These are phyloP conservation scores for Chymomyza fuscimana DNA, from an alignment of 2,888 invertebrate genomes.

Conservation along the genomic window DNA sequence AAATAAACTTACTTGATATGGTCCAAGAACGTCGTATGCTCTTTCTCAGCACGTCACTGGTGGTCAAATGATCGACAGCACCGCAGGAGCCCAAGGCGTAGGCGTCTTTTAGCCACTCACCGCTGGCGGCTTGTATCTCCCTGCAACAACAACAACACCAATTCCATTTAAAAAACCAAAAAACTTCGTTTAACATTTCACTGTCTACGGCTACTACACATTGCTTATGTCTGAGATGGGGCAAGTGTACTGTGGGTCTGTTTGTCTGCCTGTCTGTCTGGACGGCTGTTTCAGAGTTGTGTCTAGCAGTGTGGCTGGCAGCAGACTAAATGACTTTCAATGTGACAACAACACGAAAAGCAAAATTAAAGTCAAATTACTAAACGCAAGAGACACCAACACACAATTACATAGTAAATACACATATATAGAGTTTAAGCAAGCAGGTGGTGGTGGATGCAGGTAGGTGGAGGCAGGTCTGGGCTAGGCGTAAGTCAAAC, in stretches of 20 bases:
- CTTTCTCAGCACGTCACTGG: conserved; percentile 84
- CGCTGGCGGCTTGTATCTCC: conserved; percentile 85
- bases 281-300: conserved; percentile 12
- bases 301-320: conserved; percentile 48
- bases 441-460: conserved; percentile 12
- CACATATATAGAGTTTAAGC: not conserved
- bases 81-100: conserved; percentile 82
- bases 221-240: not conserved
- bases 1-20: conserved; percentile 84
- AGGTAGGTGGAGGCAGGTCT: conserved; percentile 39
- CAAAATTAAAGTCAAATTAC: conserved; percentile 6
- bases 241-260: conserved; percentile 14
- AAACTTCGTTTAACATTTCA: conserved; percentile 51
- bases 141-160: conserved; percentile 81
- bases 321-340: conserved; percentile 47
- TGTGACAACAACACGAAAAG: conserved; percentile 17
- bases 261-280: conserved; percentile 6
- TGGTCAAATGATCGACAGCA: conserved; percentile 80
- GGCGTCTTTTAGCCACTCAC: conserved; percentile 85
- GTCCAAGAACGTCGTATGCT: conserved; percentile 87
- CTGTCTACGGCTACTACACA: not conserved
- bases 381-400: conserved; percentile 21
- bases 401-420: conserved; percentile 28
- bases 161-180: conserved; percentile 73
- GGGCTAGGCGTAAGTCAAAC: not conserved